phyloP scores from a whole-genome alignment of 2,888 invertebrate genomes.

The Strigamia transsilvanica region DNA sequence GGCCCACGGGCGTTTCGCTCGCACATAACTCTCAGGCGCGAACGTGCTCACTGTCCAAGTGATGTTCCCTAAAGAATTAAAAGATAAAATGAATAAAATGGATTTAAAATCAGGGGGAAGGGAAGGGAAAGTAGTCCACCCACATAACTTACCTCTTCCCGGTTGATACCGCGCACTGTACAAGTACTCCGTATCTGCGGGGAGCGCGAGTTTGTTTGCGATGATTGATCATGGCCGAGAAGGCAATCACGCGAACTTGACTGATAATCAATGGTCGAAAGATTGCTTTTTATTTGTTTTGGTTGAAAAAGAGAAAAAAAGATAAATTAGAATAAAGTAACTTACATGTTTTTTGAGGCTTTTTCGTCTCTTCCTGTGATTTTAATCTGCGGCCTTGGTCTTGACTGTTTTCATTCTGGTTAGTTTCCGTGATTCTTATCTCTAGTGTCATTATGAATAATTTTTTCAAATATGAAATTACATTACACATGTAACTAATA shows the following conservation, averaged over 20 bases:
- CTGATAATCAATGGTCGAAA: not conserved
- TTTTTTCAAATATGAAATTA: not conserved
- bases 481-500: not conserved
- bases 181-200: not conserved
- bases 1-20: not conserved
- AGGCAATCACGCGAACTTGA: not conserved
- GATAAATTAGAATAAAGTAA: not conserved
- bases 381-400: not conserved
- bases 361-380: not conserved
- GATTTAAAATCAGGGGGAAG: not conserved
- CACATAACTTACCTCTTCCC: conserved; percentile 11
- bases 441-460: not conserved
- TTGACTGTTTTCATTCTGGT: not conserved
- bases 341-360: not conserved
- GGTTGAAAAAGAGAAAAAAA: not conserved
- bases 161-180: not conserved
- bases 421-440: conserved; percentile 4
- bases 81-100: not conserved
- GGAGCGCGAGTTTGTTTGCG: not conserved
- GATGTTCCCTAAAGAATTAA: not conserved
- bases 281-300: not conserved
- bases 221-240: conserved; percentile 2
- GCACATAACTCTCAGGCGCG: conserved; percentile 1
- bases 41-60: conserved; percentile 13
- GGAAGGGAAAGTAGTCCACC: not conserved